phyloP scores from a whole-genome alignment of 2,113 vertebrate species.

The Takifugu flavidus region DNA sequence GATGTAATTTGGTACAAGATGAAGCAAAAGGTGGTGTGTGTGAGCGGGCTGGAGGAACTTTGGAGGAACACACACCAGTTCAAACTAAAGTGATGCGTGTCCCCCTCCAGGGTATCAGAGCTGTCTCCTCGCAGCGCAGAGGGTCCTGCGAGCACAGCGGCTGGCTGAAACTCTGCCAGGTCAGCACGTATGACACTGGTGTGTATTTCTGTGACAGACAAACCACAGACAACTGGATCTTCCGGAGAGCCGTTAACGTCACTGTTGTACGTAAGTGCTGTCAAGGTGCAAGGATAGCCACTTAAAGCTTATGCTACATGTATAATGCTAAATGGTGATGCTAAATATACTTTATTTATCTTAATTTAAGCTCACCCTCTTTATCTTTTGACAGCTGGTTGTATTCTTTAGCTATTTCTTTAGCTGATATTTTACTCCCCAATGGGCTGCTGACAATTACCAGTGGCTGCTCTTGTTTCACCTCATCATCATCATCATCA shows the following conservation, averaged over 20 bases:
- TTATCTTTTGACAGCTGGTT: no score
- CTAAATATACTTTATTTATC: neutral
- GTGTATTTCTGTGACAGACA: constrained; percentile 78
- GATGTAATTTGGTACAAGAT: constrained; percentile 80
- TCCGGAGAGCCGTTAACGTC: constrained; percentile 72
- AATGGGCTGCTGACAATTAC: neutral
- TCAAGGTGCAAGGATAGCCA: neutral
- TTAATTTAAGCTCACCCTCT: no score
- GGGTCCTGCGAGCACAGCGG: neutral
- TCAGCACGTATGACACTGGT: constrained; percentile 58
- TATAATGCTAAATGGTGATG: neutral
- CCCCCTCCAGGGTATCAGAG: constrained; percentile 23
- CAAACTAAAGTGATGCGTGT: neutral
- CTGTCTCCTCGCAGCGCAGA: neutral
- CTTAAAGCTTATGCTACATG: neutral
- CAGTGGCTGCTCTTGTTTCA: neutral
- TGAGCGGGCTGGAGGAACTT: neutral
- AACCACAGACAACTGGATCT: constrained; percentile 63
- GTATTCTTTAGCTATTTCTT: no score
- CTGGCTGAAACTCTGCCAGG: constrained; percentile 50
- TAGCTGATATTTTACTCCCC: no score
- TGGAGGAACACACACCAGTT: neutral
- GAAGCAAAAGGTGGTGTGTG: constrained; percentile 57
- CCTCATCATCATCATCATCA: neutral
- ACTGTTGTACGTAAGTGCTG: constrained; percentile 50